phyloP scores from a whole-genome alignment of 2,797 vertebrate species.

The Pangasius macronema region DNA sequence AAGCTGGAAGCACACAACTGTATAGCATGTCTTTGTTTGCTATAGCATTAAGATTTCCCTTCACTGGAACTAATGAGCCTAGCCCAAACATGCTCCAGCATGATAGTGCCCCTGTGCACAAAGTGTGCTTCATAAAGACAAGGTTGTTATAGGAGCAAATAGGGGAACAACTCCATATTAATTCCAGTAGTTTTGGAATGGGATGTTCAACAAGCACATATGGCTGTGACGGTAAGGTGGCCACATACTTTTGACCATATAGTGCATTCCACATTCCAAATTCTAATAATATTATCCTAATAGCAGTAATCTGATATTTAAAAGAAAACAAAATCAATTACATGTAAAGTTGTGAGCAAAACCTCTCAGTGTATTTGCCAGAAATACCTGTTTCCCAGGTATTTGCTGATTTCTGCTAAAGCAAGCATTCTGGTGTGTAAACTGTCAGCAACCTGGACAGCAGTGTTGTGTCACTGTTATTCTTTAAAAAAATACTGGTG shows the following conservation, averaged over 20 bases:
- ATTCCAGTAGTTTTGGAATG: neutral
- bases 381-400: neutral
- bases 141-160: neutral
- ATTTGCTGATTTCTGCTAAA: slow-evolving; percentile 1
- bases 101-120: neutral
- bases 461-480: slow-evolving; percentile 13
- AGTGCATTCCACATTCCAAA: neutral
- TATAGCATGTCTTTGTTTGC: neutral
- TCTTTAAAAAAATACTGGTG: neutral
- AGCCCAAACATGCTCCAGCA: neutral
- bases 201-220: neutral
- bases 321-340: neutral
- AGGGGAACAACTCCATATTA: neutral
- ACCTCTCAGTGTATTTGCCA: neutral
- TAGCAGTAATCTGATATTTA: slow-evolving; percentile 34
- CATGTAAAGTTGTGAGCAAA: neutral
- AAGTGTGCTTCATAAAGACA: neutral
- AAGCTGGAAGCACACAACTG: neutral
- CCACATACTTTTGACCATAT: neutral
- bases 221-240: neutral
- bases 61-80: neutral
- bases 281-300: too few relatives aligned
- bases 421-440: neutral
- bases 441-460: slow-evolving; percentile 6
- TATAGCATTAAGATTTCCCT: neutral